A percentile compares a stretch with the other conserved stretches of the same genome.
phyloP scores from a whole-genome alignment of 2,797 vertebrate genomes.

The Sebastiscus tertius region DNA sequence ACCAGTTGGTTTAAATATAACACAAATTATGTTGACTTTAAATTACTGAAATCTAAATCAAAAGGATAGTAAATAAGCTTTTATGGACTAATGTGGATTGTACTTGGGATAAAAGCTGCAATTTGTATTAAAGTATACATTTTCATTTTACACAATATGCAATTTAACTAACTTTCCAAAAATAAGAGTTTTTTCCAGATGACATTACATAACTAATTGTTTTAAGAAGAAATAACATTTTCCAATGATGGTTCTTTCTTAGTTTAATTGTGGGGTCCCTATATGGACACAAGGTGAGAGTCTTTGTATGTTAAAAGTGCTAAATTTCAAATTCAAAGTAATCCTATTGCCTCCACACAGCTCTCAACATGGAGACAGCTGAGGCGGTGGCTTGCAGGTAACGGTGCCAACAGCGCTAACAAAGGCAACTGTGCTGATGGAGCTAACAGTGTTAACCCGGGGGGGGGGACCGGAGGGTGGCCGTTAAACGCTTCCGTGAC shows the following conservation, averaged over 20 bases:
- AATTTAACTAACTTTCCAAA: not conserved
- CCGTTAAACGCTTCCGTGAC: too few species aligned
- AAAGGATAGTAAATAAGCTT: not conserved
- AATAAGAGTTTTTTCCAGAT: not conserved
- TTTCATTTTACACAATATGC: not conserved
- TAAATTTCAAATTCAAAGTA: too few species aligned
- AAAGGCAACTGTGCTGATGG: too few species aligned
- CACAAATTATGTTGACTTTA: not conserved
- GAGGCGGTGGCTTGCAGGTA: too few species aligned
- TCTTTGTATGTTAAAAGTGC: too few species aligned
- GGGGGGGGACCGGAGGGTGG: too few species aligned
- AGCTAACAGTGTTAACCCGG: too few species aligned
- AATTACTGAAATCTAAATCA: not conserved
- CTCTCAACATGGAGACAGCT: too few species aligned
- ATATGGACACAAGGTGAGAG: too few species aligned
- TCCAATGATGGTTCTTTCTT: not conserved
- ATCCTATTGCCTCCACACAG: too few species aligned
- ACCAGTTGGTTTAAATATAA: not conserved
- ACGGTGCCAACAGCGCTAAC: too few species aligned
- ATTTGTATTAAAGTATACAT: not conserved
- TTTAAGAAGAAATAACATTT: not conserved
- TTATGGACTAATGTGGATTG: not conserved
- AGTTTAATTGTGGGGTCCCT: not conserved
- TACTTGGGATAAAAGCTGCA: not conserved
- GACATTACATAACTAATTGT: too few species aligned